These are phyloP conservation scores for Caenorhabditis zanzibari DNA, from an alignment of 2,888 invertebrate species.

Conservation along the genomic window DNA sequence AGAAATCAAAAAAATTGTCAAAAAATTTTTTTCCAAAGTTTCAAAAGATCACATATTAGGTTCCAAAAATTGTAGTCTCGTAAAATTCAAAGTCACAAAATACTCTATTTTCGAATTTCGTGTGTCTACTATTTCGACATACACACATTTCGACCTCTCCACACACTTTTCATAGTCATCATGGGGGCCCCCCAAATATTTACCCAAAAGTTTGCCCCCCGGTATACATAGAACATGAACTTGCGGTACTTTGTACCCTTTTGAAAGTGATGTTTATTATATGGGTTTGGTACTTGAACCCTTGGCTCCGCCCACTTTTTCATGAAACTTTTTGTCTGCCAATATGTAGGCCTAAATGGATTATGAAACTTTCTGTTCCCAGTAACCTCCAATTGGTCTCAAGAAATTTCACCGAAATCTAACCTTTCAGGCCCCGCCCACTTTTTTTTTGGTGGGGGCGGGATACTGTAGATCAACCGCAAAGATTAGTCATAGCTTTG, in stretches of 20 bases:
- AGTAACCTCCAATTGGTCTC: too few relatives aligned
- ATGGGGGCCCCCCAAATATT: conserved; percentile 12
- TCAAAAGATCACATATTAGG: not conserved
- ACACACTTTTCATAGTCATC: not conserved
- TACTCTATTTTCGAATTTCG: not conserved
- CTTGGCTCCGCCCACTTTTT: conserved; percentile 1
- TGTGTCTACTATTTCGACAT: not conserved
- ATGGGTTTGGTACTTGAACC: not conserved
- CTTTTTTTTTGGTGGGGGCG: not conserved
- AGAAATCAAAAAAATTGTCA: not conserved
- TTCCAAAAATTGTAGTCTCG: not conserved
- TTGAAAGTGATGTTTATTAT: conserved; percentile 16
- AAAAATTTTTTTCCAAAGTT: not conserved
- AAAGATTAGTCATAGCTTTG: too few relatives aligned
- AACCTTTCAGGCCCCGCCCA: not conserved
- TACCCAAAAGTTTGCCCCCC: not conserved
- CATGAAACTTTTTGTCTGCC: too few relatives aligned
- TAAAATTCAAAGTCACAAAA: conserved; percentile 6
- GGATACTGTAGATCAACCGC: too few relatives aligned
- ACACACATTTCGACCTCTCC: not conserved
- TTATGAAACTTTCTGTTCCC: not conserved
- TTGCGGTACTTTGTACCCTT: conserved; percentile 56
- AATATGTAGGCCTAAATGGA: too few relatives aligned
- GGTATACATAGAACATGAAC: conserved; percentile 24
- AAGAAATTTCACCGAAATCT: too few relatives aligned